A percentile compares a stretch with the other conserved stretches of the same genome.
phyloP scores from a whole-genome alignment of 2,113 vertebrate species.

The Ailuropoda melanoleuca region DNA sequence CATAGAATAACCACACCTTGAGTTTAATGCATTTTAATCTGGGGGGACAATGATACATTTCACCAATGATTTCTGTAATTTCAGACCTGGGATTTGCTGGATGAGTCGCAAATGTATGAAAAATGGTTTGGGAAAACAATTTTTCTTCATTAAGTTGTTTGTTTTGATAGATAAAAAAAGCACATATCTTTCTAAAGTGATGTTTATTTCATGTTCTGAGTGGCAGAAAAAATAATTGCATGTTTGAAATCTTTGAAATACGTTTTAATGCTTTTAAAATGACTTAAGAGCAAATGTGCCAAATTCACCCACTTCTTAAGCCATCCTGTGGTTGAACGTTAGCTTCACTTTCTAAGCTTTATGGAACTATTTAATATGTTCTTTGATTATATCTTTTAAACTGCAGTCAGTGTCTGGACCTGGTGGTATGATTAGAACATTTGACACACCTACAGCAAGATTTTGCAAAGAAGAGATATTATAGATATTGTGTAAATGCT shows the following conservation, averaged over 20 bases:
- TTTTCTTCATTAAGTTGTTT: conserved; percentile 72
- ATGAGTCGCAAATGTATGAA: conserved; percentile 50
- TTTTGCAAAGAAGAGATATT: conserved; percentile 47
- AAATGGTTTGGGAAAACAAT: conserved; percentile 54
- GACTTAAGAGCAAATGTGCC: conserved; percentile 52
- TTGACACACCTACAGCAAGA: neutral
- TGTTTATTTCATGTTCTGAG: conserved; percentile 69
- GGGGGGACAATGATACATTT: neutral
- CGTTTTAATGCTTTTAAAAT: conserved; percentile 71
- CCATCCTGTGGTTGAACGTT: neutral
- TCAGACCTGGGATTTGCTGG: conserved; percentile 18
- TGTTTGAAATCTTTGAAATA: conserved; percentile 73
- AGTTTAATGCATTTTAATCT: conserved; percentile 31
- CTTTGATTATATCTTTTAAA: conserved; percentile 46
- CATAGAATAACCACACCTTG: neutral
- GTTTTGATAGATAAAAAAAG: conserved; percentile 61
- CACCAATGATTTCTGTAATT: neutral
- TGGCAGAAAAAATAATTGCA: conserved; percentile 65
- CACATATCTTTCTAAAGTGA: conserved; percentile 21
- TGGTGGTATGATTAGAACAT: conserved; percentile 33
- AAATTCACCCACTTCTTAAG: conserved; percentile 37
- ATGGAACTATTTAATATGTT: conserved; percentile 21
- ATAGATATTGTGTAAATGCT: conserved; percentile 18
- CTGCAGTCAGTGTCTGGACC: neutral
- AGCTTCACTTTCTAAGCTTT: conserved; percentile 20